Percentiles rank a stretch among this genome's conserved stretches.
Conservation (phyloP, 2,888 invertebrate genomes). For the Ophioninae sp. region DNA sequence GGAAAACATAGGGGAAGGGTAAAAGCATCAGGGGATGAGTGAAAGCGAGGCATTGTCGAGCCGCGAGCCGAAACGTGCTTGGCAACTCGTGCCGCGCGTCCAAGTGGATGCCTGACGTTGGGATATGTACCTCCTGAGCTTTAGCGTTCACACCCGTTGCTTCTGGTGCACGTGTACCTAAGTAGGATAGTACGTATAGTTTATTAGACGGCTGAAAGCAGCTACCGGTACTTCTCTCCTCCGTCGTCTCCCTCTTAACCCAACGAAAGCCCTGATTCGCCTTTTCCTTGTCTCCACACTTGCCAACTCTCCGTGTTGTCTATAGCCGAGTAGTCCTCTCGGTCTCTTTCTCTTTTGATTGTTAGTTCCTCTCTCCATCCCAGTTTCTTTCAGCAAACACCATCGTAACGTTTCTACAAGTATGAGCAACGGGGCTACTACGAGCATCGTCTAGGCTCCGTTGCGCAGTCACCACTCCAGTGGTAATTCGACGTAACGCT, state of each 20-base stretch:
- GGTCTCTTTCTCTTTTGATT: neutral
- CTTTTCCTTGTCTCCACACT: constrained; percentile 33
- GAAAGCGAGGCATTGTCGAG: constrained; percentile 61
- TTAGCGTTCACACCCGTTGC: constrained; percentile 36
- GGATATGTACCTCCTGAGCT: constrained; percentile 47
- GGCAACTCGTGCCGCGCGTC: constrained; percentile 55
- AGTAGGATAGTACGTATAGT: constrained; percentile 65
- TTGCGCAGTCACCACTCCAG: constrained; percentile 38
- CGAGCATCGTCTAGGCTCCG: constrained; percentile 23
- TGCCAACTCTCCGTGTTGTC: constrained; percentile 25
- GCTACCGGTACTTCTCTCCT: constrained; percentile 29
- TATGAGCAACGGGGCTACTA: constrained; percentile 2
- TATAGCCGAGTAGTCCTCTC: neutral
- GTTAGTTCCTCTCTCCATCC: neutral
- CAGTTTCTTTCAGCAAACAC: constrained; percentile 6
- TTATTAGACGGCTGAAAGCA: constrained; percentile 67
- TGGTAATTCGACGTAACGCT: constrained; percentile 62
- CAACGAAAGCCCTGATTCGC: constrained; percentile 44
- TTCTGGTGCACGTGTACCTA: constrained; percentile 64
- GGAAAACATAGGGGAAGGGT: neutral
- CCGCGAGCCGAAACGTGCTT: constrained; percentile 61
- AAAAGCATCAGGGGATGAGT: constrained; percentile 29
- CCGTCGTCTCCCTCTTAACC: constrained; percentile 59
- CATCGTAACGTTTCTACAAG: constrained; percentile 11
- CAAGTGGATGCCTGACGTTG: constrained; percentile 48